Evolutionary conservation across 2,797 vertebrate species (phyloP).

Genomic region (Mus caroli): DNA sequence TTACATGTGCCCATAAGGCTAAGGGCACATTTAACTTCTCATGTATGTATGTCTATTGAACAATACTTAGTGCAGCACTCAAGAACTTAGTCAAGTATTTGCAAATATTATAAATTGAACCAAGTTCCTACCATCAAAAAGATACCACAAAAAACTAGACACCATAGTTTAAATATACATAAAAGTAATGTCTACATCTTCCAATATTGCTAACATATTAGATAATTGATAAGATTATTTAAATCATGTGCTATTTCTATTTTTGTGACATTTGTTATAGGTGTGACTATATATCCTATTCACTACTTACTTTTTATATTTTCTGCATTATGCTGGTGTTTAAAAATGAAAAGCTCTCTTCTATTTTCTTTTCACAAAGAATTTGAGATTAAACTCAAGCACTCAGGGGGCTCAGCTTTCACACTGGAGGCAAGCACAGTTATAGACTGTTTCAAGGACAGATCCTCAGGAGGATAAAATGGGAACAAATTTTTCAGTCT

Average conservation of each 20-base stretch:
- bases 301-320: not conserved
- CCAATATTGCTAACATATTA: not conserved
- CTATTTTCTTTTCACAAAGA: slow-evolving; percentile 14
- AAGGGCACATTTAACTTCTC: not conserved
- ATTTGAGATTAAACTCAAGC: not conserved
- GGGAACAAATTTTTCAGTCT: not conserved
- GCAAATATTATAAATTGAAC: not conserved
- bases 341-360: not conserved
- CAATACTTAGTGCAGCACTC: not conserved
- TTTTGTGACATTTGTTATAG: not conserved
- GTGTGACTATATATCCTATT: not conserved
- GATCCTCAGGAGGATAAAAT: not conserved
- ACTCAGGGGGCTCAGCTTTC: not conserved
- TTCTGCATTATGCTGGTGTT: not conserved
- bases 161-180: not conserved
- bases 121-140: not conserved
- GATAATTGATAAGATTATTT: not conserved
- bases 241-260: not conserved
- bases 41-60: not conserved
- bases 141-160: not conserved
- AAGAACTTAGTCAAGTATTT: not conserved
- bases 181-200: not conserved
- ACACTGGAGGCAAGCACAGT: not conserved
- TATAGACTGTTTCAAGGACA: not conserved
- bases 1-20: not conserved